Evolutionary conservation across 2,888 invertebrate genomes (phyloP).

Genomic region (Muscina levida): DNA sequence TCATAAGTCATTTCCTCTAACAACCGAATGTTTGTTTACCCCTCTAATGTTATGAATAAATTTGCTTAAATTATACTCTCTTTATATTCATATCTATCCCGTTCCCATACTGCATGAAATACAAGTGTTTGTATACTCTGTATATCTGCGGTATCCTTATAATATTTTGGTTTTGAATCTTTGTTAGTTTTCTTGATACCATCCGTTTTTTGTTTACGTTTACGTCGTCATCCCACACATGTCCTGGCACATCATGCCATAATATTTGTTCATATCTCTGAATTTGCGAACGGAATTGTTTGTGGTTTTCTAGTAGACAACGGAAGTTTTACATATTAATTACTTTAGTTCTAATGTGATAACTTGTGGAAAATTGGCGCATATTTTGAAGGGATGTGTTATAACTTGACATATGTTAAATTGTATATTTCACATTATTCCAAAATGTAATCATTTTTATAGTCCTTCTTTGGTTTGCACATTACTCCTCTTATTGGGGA

Average conservation of each 20-base stretch:
- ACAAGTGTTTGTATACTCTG: neutral
- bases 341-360: constrained; percentile 49
- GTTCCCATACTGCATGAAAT: neutral
- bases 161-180: constrained; percentile 33
- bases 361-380: too few species aligned
- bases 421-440: too few species aligned
- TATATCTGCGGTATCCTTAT: constrained; percentile 20
- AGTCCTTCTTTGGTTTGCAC: too few species aligned
- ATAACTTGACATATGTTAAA: too few species aligned
- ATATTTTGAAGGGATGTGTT: too few species aligned
- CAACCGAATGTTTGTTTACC: neutral
- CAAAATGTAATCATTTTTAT: too few species aligned
- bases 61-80: constrained; percentile 24
- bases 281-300: neutral
- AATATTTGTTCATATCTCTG: neutral
- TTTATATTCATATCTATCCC: too few species aligned
- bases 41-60: neutral
- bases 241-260: neutral
- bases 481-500: too few species aligned
- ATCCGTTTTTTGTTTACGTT: constrained; percentile 31
- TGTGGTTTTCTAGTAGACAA: constrained; percentile 23
- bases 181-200: constrained; percentile 24
- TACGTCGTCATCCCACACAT: neutral
- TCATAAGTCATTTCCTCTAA: neutral
- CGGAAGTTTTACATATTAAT: constrained; percentile 45